Evolutionary conservation across 2,888 invertebrate species (phyloP).

Genomic region (Lasioglossum pauxillum): DNA sequence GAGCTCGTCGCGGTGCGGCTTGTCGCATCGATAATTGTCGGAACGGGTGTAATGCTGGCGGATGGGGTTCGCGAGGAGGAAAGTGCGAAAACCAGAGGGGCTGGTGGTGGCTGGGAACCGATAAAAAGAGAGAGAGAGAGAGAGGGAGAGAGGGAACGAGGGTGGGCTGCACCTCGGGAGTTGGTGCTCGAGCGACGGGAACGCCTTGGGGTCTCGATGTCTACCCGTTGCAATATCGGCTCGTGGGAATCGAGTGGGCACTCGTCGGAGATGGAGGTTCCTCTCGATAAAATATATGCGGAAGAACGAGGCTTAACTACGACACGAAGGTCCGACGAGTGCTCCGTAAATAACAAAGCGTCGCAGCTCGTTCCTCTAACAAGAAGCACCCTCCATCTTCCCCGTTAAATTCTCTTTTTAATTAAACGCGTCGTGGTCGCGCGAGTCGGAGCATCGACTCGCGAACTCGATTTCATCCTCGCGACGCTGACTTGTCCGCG

Average conservation of each 20-base stretch:
- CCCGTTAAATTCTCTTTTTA: background rate
- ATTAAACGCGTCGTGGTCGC: slow-evolving; percentile 13
- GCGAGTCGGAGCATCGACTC: background rate
- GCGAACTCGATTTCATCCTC: background rate
- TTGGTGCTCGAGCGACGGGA: slow-evolving; percentile 9
- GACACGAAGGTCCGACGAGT: slow-evolving; percentile 15
- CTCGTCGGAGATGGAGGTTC: slow-evolving; percentile 38
- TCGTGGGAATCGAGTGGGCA: slow-evolving; percentile 44
- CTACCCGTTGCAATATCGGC: slow-evolving; percentile 49
- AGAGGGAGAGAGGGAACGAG: background rate
- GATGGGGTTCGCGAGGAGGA: background rate
- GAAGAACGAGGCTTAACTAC: slow-evolving; percentile 37
- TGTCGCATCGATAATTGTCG: slow-evolving; percentile 1
- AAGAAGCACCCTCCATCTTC: background rate
- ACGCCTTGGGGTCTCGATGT: slow-evolving; percentile 41
- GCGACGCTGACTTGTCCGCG: background rate
- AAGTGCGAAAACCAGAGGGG: background rate
- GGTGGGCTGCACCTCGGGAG: background rate
- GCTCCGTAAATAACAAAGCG: slow-evolving; percentile 43
- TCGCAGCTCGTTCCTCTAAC: slow-evolving; percentile 15
- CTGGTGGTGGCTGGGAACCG: background rate
- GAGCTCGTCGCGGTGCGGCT: background rate
- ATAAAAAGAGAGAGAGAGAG: background rate
- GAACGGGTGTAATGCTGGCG: background rate
- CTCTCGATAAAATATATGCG: slow-evolving; percentile 53